These are phyloP conservation scores for Orientallactaga sibirica DNA, from an alignment of 2,797 vertebrate genomes.

Conservation along the genomic window DNA sequence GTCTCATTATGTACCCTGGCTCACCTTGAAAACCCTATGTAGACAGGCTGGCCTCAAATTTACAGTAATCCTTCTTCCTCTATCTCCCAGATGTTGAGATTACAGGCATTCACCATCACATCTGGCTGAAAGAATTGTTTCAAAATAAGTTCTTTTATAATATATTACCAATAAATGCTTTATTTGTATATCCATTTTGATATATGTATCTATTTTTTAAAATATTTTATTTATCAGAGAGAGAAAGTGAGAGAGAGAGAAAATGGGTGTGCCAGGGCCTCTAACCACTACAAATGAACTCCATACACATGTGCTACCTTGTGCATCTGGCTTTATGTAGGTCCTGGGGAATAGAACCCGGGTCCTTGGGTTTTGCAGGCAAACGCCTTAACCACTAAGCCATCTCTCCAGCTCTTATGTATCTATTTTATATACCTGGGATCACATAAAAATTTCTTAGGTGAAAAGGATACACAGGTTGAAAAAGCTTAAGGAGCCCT, in stretches of 20 bases:
- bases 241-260: no score
- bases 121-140: background rate
- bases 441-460: background rate
- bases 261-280: no score
- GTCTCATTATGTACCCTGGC: background rate
- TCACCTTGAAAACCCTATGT: background rate
- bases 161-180: background rate
- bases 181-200: background rate
- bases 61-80: no score
- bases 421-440: background rate
- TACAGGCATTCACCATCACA: background rate
- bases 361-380: no score
- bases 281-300: no score
- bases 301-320: no score
- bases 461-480: background rate
- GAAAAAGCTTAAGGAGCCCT: background rate
- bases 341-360: no score
- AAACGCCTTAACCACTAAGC: no score
- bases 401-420: no score
- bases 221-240: no score
- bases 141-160: background rate
- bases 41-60: background rate
- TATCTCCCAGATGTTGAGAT: background rate
- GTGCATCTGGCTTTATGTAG: no score
- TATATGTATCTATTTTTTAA: background rate